These are phyloP conservation scores for Cecidostiba fungosa DNA, from an alignment of 2,888 invertebrate genomes.

Conservation along the genomic window DNA sequence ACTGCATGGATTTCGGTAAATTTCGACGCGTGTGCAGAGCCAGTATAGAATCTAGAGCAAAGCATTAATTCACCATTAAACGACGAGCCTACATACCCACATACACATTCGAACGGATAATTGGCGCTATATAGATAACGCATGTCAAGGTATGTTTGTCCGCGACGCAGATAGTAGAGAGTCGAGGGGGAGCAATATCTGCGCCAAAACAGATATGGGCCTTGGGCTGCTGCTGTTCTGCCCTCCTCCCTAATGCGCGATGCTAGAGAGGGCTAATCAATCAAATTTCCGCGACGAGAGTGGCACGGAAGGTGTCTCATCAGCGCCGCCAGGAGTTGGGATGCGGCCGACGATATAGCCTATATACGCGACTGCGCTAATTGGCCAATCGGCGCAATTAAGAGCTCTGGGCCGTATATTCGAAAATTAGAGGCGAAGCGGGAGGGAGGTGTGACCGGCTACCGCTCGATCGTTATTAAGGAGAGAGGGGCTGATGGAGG, in stretches of 20 bases:
- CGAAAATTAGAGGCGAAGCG: conserved; percentile 26
- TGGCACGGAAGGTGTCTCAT: conserved; percentile 52
- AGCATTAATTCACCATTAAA: conserved; percentile 13
- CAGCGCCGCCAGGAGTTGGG: conserved; percentile 7
- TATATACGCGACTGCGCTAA: conserved; percentile 33
- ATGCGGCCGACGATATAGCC: not conserved
- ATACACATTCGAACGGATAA: conserved; percentile 4
- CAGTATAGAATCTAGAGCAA: conserved; percentile 44
- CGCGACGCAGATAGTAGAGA: not conserved
- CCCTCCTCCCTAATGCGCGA: not conserved
- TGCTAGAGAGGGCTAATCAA: conserved; percentile 44
- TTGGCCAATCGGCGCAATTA: conserved; percentile 58
- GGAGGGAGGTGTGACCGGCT: not conserved
- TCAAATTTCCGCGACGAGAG: conserved; percentile 58
- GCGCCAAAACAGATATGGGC: not conserved
- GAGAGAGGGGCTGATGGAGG: not conserved
- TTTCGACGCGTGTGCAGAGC: not conserved
- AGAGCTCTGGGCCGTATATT: not conserved
- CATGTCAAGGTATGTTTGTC: conserved; percentile 23
- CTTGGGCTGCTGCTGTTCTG: conserved; percentile 21
- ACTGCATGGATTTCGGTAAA: not conserved
- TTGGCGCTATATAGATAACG: conserved; percentile 39
- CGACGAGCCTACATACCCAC: not conserved
- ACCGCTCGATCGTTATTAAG: not conserved
- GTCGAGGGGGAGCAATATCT: not conserved